These are phyloP conservation scores for Phoeniculus purpureus DNA, from an alignment of 2,797 vertebrate species.

Conservation along the genomic window DNA sequence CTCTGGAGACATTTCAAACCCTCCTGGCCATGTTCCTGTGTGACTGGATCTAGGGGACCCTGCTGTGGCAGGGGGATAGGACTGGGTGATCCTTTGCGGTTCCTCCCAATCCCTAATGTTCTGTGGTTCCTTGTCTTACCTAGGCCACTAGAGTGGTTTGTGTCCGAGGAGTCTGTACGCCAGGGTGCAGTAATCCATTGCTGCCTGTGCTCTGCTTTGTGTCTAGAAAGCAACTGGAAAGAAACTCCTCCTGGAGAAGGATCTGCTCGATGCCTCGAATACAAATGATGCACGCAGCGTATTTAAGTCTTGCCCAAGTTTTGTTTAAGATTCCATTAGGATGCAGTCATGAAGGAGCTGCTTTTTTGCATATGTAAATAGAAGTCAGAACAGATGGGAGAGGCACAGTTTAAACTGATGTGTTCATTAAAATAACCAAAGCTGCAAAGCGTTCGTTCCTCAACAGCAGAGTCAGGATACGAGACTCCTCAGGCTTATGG, in stretches of 20 bases:
- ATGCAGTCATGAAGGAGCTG: slow-evolving; percentile 33
- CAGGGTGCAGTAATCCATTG: not conserved
- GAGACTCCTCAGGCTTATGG: not conserved
- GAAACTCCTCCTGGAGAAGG: not conserved
- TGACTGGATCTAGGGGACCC: too few relatives aligned
- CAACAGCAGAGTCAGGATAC: not conserved
- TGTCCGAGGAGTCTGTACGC: not conserved
- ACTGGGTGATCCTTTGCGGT: too few relatives aligned
- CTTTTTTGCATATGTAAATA: slow-evolving; percentile 56
- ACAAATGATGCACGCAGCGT: not conserved
- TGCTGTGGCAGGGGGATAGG: too few relatives aligned
- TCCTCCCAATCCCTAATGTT: too few relatives aligned
- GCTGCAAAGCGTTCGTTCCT: slow-evolving; percentile 44
- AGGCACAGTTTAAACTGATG: slow-evolving; percentile 65
- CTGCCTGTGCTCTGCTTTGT: not conserved
- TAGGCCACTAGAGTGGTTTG: not conserved
- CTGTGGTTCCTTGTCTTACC: not conserved
- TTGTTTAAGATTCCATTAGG: slow-evolving; percentile 50
- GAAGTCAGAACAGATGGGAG: slow-evolving; percentile 62
- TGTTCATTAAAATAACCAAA: slow-evolving; percentile 67
- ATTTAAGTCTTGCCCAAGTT: not conserved
- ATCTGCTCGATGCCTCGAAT: not conserved
- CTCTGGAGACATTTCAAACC: too few relatives aligned
- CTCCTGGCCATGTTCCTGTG: too few relatives aligned
- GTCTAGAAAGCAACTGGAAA: not conserved